phyloP scores from a whole-genome alignment of 2,113 vertebrate genomes.

The Hippocampus guttulatus region DNA sequence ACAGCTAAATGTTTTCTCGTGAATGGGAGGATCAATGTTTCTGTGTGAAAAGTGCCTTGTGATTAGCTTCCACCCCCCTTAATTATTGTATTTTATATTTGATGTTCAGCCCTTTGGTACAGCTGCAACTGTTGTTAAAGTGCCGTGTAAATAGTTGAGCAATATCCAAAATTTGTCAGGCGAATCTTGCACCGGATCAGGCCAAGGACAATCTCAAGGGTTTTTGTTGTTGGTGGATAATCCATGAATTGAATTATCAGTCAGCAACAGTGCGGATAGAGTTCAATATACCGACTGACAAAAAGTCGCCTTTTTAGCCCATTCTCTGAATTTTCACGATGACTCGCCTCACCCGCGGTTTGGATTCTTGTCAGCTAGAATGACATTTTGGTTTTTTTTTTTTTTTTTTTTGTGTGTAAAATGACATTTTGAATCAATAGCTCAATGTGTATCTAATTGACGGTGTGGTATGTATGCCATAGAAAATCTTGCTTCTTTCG shows the following conservation, averaged over 20 bases:
- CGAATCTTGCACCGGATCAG: too few relatives aligned
- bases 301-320: neutral
- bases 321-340: neutral
- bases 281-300: neutral
- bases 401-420: too few relatives aligned
- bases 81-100: too few relatives aligned
- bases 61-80: too few relatives aligned
- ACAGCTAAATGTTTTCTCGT: conserved; percentile 16
- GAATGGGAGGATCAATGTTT: too few relatives aligned
- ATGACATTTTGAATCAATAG: neutral
- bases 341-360: neutral
- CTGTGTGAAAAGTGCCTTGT: too few relatives aligned
- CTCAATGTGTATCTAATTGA: neutral
- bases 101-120: too few relatives aligned
- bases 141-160: too few relatives aligned
- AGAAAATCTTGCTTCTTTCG: neutral
- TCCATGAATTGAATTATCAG: neutral
- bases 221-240: neutral
- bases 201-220: neutral
- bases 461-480: neutral
- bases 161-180: too few relatives aligned
- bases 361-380: neutral
- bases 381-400: too few relatives aligned
- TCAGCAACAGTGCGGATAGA: neutral
- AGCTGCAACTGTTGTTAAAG: too few relatives aligned